Percentiles rank a stretch among this genome's conserved stretches.
Evolutionary conservation across 2,113 vertebrate species (phyloP).

Genomic region (Thunnus maccoyii): DNA sequence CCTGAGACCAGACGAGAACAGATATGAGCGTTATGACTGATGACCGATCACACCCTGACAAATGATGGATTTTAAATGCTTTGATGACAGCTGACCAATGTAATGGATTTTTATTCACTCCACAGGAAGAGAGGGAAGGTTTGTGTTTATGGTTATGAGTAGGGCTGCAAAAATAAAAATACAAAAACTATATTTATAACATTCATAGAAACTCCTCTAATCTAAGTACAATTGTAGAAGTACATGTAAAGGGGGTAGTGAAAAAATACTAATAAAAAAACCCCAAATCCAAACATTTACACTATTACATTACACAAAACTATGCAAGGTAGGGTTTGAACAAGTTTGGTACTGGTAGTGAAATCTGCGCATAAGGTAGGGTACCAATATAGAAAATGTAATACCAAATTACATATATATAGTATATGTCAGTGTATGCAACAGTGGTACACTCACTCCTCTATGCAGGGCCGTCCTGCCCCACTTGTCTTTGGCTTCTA

Average conservation of each 20-base stretch:
- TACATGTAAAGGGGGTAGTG: too few relatives aligned
- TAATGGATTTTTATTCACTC: background rate
- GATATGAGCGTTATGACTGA: constrained; percentile 2
- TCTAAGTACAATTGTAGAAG: too few relatives aligned
- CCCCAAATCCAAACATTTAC: too few relatives aligned
- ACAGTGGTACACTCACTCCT: constrained; percentile 87
- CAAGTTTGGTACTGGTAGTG: background rate
- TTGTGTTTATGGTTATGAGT: background rate
- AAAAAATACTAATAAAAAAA: too few relatives aligned
- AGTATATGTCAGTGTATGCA: background rate
- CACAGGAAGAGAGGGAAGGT: background rate
- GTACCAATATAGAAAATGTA: background rate
- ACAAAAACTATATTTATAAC: too few relatives aligned
- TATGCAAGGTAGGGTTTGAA: too few relatives aligned
- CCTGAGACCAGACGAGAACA: constrained; percentile 78
- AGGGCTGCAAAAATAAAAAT: too few relatives aligned
- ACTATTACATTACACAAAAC: too few relatives aligned
- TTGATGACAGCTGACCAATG: background rate
- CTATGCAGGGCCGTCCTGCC: constrained; percentile 95
- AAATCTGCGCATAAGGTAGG: background rate
- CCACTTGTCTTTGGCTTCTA: constrained; percentile 98
- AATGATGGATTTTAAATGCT: background rate
- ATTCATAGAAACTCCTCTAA: too few relatives aligned
- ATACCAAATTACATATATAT: too few relatives aligned
- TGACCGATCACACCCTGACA: background rate